phyloP scores from a whole-genome alignment of 2,797 vertebrate genomes.

The Darevskia nairensis region DNA sequence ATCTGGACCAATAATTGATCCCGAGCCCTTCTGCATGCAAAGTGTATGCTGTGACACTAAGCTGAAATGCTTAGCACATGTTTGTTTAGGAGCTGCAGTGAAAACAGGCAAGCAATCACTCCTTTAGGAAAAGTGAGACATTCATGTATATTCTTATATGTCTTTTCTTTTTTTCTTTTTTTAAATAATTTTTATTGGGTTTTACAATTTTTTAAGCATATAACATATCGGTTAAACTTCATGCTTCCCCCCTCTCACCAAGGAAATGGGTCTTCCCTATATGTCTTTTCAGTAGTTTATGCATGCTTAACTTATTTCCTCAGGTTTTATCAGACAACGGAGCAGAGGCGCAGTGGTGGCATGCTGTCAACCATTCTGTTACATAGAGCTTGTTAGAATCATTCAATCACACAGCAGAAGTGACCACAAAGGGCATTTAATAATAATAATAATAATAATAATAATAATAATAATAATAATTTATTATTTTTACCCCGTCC shows the following conservation, averaged over 20 bases:
- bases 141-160: neutral
- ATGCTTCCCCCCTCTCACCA: no score
- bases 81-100: neutral
- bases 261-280: no score
- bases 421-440: no score
- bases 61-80: neutral
- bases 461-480: no score
- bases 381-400: neutral
- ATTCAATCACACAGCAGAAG: neutral
- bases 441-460: no score
- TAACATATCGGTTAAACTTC: no score
- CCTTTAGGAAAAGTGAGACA: neutral
- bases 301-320: neutral
- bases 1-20: neutral
- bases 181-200: no score
- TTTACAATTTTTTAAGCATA: no score
- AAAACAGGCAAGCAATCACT: neutral
- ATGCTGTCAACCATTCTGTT: neutral
- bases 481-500: no score
- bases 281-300: neutral
- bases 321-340: neutral
- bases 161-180: no score
- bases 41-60: neutral
- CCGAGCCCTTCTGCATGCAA: neutral
- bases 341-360: neutral